phyloP scores from a whole-genome alignment of 2,888 invertebrate species.

The Hydrotaea diabolus region DNA sequence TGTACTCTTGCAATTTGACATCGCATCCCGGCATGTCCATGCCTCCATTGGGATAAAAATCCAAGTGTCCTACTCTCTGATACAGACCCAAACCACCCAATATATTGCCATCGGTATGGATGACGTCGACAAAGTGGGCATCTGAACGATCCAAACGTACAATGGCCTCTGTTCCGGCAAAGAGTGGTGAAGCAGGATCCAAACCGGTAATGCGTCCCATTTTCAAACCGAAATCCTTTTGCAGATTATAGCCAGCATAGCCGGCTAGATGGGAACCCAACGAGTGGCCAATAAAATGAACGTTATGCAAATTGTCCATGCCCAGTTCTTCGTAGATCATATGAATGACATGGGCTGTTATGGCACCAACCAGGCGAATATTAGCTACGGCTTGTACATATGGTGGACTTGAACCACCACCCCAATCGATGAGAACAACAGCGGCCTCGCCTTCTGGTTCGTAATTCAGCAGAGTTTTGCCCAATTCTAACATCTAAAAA shows the following conservation, averaged over 20 bases:
- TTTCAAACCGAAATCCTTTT: constrained; percentile 85
- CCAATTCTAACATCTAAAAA: constrained; percentile 85
- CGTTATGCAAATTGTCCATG: constrained; percentile 84
- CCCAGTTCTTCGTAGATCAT: constrained; percentile 82
- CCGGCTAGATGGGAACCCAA: constrained; percentile 92
- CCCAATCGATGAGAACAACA: constrained; percentile 92
- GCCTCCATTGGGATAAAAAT: constrained; percentile 96
- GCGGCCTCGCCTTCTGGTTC: constrained; percentile 86
- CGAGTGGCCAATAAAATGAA: constrained; percentile 93
- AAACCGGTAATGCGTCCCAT: constrained; percentile 91
- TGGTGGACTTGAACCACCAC: constrained; percentile 91
- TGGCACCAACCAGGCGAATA: constrained; percentile 91
- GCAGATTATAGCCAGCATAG: constrained; percentile 90
- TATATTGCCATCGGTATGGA: constrained; percentile 92
- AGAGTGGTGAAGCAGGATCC: constrained; percentile 96
- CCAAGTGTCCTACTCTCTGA: constrained; percentile 92
- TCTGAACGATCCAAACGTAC: constrained; percentile 93
- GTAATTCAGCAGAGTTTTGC: constrained; percentile 85
- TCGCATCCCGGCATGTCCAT: constrained; percentile 88
- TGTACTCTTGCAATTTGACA: constrained; percentile 84
- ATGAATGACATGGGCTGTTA: constrained; percentile 88
- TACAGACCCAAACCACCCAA: constrained; percentile 91
- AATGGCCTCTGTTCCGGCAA: constrained; percentile 88
- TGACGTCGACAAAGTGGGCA: constrained; percentile 93
- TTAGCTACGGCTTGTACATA: constrained; percentile 97